Conservation (phyloP, 1,140 invertebrate species). For the Drosophila chauvacae region DNA sequence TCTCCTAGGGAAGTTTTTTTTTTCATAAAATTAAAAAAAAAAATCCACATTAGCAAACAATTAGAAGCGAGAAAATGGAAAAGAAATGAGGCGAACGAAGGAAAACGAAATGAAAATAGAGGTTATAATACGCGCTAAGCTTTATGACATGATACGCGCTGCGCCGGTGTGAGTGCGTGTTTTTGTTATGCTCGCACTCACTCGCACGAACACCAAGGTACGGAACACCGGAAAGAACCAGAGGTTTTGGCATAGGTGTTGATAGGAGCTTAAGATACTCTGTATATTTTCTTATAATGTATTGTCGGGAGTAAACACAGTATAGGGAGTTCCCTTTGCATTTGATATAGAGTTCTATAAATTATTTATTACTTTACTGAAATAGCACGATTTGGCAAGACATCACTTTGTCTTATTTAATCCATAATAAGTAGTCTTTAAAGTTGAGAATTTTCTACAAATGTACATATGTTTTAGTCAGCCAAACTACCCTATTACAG, state of each 20-base stretch:
- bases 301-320: not conserved
- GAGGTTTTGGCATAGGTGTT: not conserved
- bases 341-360: not conserved
- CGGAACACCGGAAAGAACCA: conserved; percentile 20
- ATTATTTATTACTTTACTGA: not conserved
- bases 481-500: not conserved
- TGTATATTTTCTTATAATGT: not conserved
- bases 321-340: not conserved
- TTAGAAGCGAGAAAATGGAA: conserved; percentile 41
- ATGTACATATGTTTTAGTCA: not conserved
- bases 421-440: not conserved
- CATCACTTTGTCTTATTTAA: not conserved
- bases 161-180: conserved; percentile 49
- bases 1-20: conserved; percentile 21
- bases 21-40: conserved; percentile 58
- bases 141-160: conserved; percentile 72
- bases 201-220: conserved; percentile 31
- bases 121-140: conserved; percentile 80
- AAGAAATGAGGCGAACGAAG: conserved; percentile 49
- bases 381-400: not conserved
- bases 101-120: conserved; percentile 71
- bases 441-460: not conserved
- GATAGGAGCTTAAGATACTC: conserved; percentile 9
- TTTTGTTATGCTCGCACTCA: conserved; percentile 60
- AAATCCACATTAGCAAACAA: conserved; percentile 67